Conservation (phyloP, 2,797 vertebrate species). For the Orientallactaga sibirica region DNA sequence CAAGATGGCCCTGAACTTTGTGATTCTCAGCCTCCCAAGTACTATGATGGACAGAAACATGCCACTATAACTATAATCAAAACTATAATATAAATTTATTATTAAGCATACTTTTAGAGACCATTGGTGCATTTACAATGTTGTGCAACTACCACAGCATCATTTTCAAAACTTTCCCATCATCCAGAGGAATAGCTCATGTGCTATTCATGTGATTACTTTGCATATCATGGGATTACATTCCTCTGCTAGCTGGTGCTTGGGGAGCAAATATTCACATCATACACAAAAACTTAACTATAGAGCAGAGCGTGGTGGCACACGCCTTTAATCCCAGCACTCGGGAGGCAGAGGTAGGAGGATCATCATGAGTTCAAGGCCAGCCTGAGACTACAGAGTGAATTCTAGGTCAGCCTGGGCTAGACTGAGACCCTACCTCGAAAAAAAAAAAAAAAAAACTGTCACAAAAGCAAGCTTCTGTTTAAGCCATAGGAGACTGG, state of each 20-base stretch:
- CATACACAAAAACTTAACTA: too few species aligned
- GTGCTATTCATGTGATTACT: neutral
- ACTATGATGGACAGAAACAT: neutral
- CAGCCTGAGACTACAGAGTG: too few species aligned
- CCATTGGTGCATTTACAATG: conserved; percentile 2
- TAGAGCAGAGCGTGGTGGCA: too few species aligned
- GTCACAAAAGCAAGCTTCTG: conserved; percentile 9
- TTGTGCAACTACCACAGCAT: neutral
- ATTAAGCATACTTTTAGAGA: conserved; percentile 12
- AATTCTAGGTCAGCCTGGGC: too few species aligned
- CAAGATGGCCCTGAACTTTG: neutral
- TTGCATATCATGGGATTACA: neutral
- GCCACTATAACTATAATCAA: neutral
- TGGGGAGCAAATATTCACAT: conserved; percentile 13
- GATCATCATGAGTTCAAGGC: too few species aligned
- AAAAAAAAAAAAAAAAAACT: neutral
- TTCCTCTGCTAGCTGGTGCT: neutral
- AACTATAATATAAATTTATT: neutral
- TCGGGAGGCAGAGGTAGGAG: too few species aligned
- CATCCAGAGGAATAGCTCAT: neutral
- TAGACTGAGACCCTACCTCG: too few species aligned
- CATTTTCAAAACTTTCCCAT: conserved; percentile 33
- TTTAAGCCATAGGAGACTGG: neutral
- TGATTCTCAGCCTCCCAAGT: neutral
- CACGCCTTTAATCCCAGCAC: too few species aligned